Percentiles rank a stretch among this genome's conserved stretches.
These are phyloP conservation scores for Fragum sueziense DNA, from an alignment of 2,888 invertebrate genomes.

Conservation along the genomic window DNA sequence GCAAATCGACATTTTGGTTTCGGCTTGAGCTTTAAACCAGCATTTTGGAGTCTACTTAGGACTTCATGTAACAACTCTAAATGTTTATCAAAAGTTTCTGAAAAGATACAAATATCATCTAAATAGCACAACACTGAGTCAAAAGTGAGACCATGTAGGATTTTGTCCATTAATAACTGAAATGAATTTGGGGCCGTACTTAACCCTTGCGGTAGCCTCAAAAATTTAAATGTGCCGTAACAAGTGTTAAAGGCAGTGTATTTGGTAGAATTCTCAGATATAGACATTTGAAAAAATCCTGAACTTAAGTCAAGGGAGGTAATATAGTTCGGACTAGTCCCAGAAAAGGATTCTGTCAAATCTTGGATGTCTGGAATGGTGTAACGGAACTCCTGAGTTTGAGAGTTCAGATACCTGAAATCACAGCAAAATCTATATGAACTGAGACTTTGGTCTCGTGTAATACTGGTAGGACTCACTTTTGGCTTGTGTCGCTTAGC, in stretches of 20 bases:
- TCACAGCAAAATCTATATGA: slow-evolving; percentile 44
- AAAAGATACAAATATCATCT: no score
- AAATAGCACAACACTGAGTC: background rate
- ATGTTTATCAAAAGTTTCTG: no score
- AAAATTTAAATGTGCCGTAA: slow-evolving; percentile 56
- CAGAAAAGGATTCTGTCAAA: slow-evolving; percentile 53
- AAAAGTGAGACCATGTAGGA: slow-evolving; percentile 49
- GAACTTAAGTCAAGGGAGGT: slow-evolving; percentile 52
- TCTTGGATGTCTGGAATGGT: slow-evolving; percentile 34
- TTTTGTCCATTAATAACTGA: slow-evolving; percentile 55
- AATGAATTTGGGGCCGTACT: slow-evolving; percentile 45
- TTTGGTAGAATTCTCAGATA: slow-evolving; percentile 34
- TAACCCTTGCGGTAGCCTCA: slow-evolving; percentile 46
- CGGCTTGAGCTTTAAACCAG: slow-evolving; percentile 21
- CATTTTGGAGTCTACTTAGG: slow-evolving; percentile 23
- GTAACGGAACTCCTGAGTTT: no score
- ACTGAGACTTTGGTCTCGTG: slow-evolving; percentile 45
- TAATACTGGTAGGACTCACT: slow-evolving; percentile 23
- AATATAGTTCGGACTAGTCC: slow-evolving; percentile 48
- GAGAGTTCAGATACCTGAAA: slow-evolving; percentile 43
- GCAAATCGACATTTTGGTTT: background rate
- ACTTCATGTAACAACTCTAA: slow-evolving; percentile 15
- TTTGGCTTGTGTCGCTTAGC: slow-evolving; percentile 41
- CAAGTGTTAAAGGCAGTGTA: slow-evolving; percentile 57
- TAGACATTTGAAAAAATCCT: slow-evolving; percentile 53